Evolutionary conservation across 1,140 invertebrate species (phyloP).

Genomic region (Zelostemma sp.): DNA sequence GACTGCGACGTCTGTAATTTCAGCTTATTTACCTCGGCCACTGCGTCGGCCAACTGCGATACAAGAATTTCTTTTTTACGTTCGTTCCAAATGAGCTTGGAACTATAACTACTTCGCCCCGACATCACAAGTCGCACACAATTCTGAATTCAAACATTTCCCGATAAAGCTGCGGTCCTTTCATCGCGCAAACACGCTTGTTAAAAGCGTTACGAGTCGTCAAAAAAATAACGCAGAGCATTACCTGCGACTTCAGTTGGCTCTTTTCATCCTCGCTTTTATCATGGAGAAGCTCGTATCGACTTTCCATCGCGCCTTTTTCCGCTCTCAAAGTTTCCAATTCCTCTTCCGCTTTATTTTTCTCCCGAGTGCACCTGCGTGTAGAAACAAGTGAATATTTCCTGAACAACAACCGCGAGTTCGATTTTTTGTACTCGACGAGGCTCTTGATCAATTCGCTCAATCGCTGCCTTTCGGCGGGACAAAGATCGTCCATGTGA

Average conservation of each 20-base stretch:
- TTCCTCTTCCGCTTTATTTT: conserved; percentile 36
- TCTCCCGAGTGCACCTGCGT: conserved; percentile 45
- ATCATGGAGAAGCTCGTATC: conserved; percentile 29
- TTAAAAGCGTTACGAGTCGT: no score
- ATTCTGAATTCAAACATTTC: no score
- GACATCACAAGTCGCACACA: neutral
- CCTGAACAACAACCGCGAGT: neutral
- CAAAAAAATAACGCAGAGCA: no score
- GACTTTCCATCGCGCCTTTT: conserved; percentile 44
- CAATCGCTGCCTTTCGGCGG: conserved; percentile 51
- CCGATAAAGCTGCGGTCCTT: no score
- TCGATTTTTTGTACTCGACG: conserved; percentile 52
- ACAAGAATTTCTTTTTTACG: neutral
- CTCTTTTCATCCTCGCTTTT: conserved; percentile 45
- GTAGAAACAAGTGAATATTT: neutral
- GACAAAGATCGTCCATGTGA: conserved; percentile 53
- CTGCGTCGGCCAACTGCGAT: conserved; percentile 41
- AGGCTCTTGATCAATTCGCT: conserved; percentile 50
- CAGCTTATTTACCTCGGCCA: conserved; percentile 38
- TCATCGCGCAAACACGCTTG: no score
- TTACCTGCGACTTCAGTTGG: conserved; percentile 45
- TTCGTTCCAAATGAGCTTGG: neutral
- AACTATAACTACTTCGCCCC: no score
- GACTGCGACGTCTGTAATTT: conserved; percentile 43
- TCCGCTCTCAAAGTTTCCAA: conserved; percentile 36